Evolutionary conservation across 2,113 vertebrate species (phyloP).

Genomic region (Tursiops truncatus): DNA sequence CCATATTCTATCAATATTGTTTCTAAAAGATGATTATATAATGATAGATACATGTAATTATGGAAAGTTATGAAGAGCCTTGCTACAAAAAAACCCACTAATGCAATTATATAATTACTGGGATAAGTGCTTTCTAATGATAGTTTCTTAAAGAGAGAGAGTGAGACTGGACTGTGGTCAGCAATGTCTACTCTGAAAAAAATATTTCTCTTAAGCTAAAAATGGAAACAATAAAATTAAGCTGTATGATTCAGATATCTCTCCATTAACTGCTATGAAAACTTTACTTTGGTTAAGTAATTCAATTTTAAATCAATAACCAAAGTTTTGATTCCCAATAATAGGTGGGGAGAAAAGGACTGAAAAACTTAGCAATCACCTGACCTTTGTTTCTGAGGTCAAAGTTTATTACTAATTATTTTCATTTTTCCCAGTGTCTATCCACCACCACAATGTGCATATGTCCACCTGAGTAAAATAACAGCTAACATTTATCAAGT

Average conservation of each 20-base stretch:
- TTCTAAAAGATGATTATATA: constrained; percentile 43
- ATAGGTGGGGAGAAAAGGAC: background rate
- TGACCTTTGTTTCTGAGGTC: background rate
- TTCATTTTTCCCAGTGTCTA: background rate
- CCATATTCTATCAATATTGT: constrained; percentile 33
- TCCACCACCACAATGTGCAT: background rate
- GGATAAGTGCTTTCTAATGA: constrained; percentile 48
- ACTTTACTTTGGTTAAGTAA: background rate
- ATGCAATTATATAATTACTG: constrained; percentile 50
- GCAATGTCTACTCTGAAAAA: background rate
- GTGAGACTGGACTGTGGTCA: background rate
- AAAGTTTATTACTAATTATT: background rate
- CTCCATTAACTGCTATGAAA: background rate
- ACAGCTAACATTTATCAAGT: background rate
- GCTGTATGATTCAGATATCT: background rate
- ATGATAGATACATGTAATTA: constrained; percentile 52
- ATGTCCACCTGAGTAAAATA: background rate
- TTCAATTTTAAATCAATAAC: constrained; percentile 21
- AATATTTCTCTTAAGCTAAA: constrained; percentile 32
- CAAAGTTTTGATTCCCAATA: background rate
- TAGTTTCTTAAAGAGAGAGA: background rate
- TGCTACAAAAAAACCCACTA: constrained; percentile 35
- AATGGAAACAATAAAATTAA: constrained; percentile 5
- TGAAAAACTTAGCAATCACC: background rate
- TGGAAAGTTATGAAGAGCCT: constrained; percentile 35